Percentiles rank a stretch among this genome's conserved stretches.
Conservation (phyloP, 2,888 invertebrate species). For the Caenorhabditis becei region DNA sequence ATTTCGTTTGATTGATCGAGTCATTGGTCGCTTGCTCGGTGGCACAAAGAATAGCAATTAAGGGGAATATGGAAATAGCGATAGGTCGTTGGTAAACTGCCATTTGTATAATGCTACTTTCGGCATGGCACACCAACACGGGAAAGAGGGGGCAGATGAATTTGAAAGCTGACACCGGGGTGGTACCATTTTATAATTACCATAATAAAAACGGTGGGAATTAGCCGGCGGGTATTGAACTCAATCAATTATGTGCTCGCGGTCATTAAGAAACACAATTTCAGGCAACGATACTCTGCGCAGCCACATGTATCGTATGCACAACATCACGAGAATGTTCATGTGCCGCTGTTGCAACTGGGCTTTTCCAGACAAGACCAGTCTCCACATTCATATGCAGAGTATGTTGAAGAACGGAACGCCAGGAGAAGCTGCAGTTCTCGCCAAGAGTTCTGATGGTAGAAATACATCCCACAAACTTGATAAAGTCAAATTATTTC, state of each 20-base stretch:
- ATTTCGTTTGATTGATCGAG: constrained; percentile 57
- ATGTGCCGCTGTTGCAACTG: constrained; percentile 82
- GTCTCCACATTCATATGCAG: constrained; percentile 79
- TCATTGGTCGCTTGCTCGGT: constrained; percentile 45
- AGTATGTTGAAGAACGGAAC: constrained; percentile 74
- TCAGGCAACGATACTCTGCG: constrained; percentile 81
- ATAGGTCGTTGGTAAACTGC: constrained; percentile 24
- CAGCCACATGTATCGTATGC: constrained; percentile 80
- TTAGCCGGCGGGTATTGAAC: constrained; percentile 40
- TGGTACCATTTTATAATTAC: constrained; percentile 46
- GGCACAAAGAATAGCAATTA: constrained; percentile 61
- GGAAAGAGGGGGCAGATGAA: not conserved
- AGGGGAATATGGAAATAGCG: constrained; percentile 52
- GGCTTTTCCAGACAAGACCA: constrained; percentile 81
- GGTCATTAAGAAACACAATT: constrained; percentile 51
- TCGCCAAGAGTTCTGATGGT: constrained; percentile 77
- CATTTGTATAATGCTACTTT: constrained; percentile 45
- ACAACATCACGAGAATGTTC: constrained; percentile 81
- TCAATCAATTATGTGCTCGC: constrained; percentile 10
- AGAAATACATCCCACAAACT: not conserved
- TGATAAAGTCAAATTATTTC: not conserved
- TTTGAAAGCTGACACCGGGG: constrained; percentile 53
- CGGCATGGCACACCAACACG: not conserved
- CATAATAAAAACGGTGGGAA: constrained; percentile 44
- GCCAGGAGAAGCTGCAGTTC: constrained; percentile 77